phyloP scores from a whole-genome alignment of 1,140 invertebrate genomes.

The Drosophila bocqueti region DNA sequence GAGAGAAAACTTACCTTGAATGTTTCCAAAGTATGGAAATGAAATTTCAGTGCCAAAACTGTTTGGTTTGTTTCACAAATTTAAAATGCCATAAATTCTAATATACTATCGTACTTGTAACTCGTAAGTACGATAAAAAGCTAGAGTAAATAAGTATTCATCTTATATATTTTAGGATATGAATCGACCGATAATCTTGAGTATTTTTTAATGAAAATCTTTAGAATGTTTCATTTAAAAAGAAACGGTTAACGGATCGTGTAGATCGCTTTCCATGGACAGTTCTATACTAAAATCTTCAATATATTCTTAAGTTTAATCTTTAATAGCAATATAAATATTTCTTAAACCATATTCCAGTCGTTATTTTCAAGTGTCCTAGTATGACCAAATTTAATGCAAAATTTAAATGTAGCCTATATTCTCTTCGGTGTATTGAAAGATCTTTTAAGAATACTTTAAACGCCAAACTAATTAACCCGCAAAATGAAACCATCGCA shows the following conservation, averaged over 20 bases:
- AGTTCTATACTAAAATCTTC: too few relatives aligned
- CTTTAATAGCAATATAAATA: not conserved
- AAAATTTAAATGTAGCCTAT: not conserved
- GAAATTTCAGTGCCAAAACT: not conserved
- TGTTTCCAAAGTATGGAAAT: not conserved
- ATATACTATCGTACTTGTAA: too few relatives aligned
- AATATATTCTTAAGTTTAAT: too few relatives aligned
- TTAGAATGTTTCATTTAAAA: too few relatives aligned
- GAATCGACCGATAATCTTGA: too few relatives aligned
- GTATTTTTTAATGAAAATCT: too few relatives aligned
- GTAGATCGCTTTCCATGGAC: too few relatives aligned
- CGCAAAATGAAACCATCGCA: constrained; percentile 17
- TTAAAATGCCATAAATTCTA: too few relatives aligned
- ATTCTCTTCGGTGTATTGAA: constrained; percentile 1
- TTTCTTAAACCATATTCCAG: not conserved
- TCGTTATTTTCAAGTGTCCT: not conserved
- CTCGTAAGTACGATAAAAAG: too few relatives aligned
- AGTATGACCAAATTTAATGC: not conserved
- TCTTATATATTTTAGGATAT: too few relatives aligned
- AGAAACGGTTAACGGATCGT: too few relatives aligned
- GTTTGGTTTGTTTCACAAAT: not conserved
- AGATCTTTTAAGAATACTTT: constrained; percentile 36
- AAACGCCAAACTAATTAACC: constrained; percentile 70
- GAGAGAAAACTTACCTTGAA: constrained; percentile 5
- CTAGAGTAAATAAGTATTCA: too few relatives aligned